Evolutionary conservation across 1,140 invertebrate species (phyloP), one percentile per base, ranked within the genome.

Genomic region (Caenorhabditis inopinata): DNA sequence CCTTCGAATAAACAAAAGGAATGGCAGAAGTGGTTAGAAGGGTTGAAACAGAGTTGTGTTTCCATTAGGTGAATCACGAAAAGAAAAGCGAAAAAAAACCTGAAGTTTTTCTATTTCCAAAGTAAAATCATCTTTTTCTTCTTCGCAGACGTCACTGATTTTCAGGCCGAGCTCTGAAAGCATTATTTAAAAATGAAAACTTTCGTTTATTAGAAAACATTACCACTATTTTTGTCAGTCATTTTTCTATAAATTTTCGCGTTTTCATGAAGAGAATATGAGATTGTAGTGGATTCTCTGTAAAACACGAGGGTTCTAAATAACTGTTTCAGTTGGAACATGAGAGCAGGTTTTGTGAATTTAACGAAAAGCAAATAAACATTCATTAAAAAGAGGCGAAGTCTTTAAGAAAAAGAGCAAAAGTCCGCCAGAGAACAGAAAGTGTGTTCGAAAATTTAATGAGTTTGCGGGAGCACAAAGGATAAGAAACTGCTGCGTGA

Each of bases 331-430:
- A 18, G 14, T 3, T 11, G 32, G 27, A 25, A n/a, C 32, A 68
- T 38, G 58, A 68, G 58, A 38, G 38, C 5, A 32, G 11, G n/a
- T 29, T 38, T 7, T 18, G 32, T 68, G 38, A 38, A 68, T 68
- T 68, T 68, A 21, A 16, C 58, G 32, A 68, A 68, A 68, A 68
- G n/a, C 58, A 68, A 42, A 68, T 68, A 68, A 68, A 68, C 35
- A 68, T 68, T 68, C 38, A 68, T 42, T 42, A 68, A 29, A 32
- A 68, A 38, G 27, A 38, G 58, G n/a, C 58, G 58, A 32, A 29
- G 32, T 38, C 58, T 32, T 68, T 32, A 68, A 68, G 58, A 68
- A 32, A 68, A 68, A 68, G 32, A 68, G 58, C 25, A 21, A 68
- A 32, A 42, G 58, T 18, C 58, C 29, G 27, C 58, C 29, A 23